Base-by-base conservation (phyloP, 2,888 invertebrate genomes). In the Apotomis betuletana region DNA sequence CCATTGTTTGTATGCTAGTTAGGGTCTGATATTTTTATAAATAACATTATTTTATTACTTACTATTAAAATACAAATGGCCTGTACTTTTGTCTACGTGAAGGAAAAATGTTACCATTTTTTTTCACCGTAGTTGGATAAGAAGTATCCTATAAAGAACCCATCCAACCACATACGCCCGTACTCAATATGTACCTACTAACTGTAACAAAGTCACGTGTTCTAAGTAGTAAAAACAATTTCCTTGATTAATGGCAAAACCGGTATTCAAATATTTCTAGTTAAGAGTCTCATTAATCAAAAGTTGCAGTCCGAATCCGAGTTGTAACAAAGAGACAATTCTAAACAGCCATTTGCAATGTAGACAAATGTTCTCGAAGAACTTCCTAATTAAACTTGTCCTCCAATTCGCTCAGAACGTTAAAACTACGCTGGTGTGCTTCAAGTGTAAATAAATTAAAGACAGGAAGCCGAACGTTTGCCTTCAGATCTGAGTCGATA, bases 351-450 rank as follows among this genome's bases (percentile, higher is more conserved):
- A 61, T 71, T 71, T 61, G 49, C 13, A 52, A 36, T 12, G 12
- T 54, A 58, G 57, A 57, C 57, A 63, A 62, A 64, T 59, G 51
- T 51, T 70, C 52, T 15, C 0, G 46, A 54, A 58, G 44, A 63
- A 63, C 52, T 64, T 59, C 38, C 6, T 70, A 64, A 70, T 70
- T 70, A 64, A 70, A 64, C 64, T 64, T 41, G 44, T 52, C 64
- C 9, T 10, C 5, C 44, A 54, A 61, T 69, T 63, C 12, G 44
- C 46, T 13, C 36, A 15, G 49, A 69, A 68, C 54, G 60, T 54
- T 55, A 27, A 55, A 57, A 57, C 61, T 27, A 62, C 36, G 38
- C 57, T 38, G 49, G 60, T 60, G 65, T 67, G 70, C 27, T 57
- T 41, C n/a, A 41, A 57, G 54, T 51, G 71, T 67, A 67, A 71